These are phyloP conservation scores for Diaprepes abbreviatus DNA, from an alignment of 2,888 invertebrate species.

Conservation along the genomic window DNA sequence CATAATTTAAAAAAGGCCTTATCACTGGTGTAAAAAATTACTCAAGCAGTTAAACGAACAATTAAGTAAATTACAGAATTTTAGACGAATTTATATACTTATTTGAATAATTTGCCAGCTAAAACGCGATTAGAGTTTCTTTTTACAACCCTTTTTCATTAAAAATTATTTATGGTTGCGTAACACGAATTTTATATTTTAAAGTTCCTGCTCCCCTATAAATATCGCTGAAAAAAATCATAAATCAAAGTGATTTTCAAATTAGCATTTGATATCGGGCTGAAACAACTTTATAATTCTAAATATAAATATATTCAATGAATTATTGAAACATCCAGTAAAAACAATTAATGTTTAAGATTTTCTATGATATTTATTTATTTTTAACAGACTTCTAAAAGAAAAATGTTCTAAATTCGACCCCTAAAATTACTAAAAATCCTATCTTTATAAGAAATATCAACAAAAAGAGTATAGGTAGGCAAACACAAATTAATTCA, in stretches of 20 bases:
- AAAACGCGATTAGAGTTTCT: constrained; percentile 15
- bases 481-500: too few relatives aligned
- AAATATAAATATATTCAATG: constrained; percentile 4
- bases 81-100: constrained; percentile 6
- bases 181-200: constrained; percentile 20
- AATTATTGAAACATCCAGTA: too few relatives aligned
- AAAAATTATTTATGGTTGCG: constrained; percentile 16
- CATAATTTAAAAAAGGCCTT: not conserved
- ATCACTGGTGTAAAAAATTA: not conserved
- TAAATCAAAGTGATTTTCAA: constrained; percentile 17
- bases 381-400: too few relatives aligned
- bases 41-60: not conserved
- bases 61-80: constrained; percentile 7
- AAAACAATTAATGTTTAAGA: too few relatives aligned
- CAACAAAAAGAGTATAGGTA: too few relatives aligned
- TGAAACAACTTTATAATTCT: not conserved
- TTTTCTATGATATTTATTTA: too few relatives aligned
- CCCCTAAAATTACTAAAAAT: too few relatives aligned
- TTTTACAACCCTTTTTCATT: constrained; percentile 19
- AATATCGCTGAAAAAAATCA: not conserved
- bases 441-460: too few relatives aligned
- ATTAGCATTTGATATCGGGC: constrained; percentile 1
- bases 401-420: too few relatives aligned
- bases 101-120: constrained; percentile 17
- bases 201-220: constrained; percentile 15